Percentiles rank a stretch among this genome's conserved stretches.
phyloP scores from a whole-genome alignment of 1,140 invertebrate species.

The Lepidotrigona ventralis region DNA sequence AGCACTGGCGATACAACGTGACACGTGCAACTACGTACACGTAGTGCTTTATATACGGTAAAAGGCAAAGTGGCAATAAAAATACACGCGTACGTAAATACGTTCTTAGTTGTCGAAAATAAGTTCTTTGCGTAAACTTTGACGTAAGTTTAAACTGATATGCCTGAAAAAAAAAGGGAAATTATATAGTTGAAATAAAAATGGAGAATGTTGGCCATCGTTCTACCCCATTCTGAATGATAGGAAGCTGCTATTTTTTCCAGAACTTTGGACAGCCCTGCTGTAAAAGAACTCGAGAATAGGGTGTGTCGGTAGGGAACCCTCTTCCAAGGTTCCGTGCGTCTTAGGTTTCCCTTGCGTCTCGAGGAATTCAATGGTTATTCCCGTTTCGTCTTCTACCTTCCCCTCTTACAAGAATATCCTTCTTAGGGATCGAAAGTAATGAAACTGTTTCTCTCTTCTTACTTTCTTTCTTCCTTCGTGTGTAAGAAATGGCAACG shows the following conservation, averaged over 20 bases:
- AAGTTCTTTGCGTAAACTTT: neutral
- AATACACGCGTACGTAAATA: no score
- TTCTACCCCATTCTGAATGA: conserved; percentile 14
- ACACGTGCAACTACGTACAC: no score
- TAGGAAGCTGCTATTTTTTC: conserved; percentile 53
- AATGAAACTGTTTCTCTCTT: conserved; percentile 54
- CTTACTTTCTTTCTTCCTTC: neutral
- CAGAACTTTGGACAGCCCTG: conserved; percentile 43
- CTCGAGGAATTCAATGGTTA: conserved; percentile 50
- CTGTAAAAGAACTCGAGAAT: conserved; percentile 36
- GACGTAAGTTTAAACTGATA: neutral
- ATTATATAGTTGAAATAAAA: neutral
- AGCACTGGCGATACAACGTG: neutral
- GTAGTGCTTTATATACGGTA: no score
- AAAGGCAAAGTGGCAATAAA: no score
- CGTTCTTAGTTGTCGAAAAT: no score
- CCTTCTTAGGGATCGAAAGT: conserved; percentile 53
- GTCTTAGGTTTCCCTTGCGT: conserved; percentile 45
- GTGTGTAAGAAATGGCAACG: neutral
- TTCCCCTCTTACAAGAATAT: conserved; percentile 42
- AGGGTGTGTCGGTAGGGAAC: conserved; percentile 40
- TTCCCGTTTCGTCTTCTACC: conserved; percentile 47
- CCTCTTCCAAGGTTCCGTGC: conserved; percentile 30
- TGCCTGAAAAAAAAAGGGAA: conserved; percentile 10
- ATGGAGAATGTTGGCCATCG: neutral